These are phyloP conservation scores for Psittacula cyanocephala DNA, from an alignment of 2,113 vertebrate species.

Conservation along the genomic window DNA sequence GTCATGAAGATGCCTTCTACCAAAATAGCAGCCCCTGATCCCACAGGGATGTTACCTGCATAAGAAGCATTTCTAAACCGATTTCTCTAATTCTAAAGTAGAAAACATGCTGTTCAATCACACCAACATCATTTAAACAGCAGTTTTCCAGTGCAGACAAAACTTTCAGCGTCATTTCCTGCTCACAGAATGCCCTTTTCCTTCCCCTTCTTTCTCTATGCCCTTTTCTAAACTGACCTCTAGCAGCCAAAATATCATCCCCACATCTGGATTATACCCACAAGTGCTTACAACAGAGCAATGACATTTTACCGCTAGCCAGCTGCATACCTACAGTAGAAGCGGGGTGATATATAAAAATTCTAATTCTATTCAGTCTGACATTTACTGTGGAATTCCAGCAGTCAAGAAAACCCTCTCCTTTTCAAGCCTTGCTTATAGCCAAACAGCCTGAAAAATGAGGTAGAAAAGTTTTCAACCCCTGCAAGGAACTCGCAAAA, in stretches of 20 bases:
- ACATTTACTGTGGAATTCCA: slow-evolving; percentile 29
- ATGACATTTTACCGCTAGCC: slow-evolving; percentile 26
- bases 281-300: not conserved
- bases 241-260: not conserved
- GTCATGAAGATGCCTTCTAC: not conserved
- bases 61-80: not conserved
- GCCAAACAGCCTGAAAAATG: not conserved
- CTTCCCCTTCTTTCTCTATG: not conserved
- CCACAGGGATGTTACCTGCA: not conserved
- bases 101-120: not conserved
- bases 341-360: not conserved
- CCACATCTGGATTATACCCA: not conserved
- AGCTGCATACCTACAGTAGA: not conserved
- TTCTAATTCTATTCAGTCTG: slow-evolving; percentile 5
- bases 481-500: not conserved
- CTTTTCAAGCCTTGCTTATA: not conserved
- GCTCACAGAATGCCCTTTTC: not conserved
- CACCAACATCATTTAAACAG: not conserved
- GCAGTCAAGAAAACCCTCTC: not conserved
- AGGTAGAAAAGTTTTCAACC: not conserved
- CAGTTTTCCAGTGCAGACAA: not conserved
- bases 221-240: slow-evolving; percentile 14
- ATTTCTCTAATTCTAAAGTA: not conserved
- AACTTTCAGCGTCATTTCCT: not conserved
- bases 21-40: not conserved